phyloP scores from a whole-genome alignment of 2,113 vertebrate species.

The Phyllopteryx taeniolatus region DNA sequence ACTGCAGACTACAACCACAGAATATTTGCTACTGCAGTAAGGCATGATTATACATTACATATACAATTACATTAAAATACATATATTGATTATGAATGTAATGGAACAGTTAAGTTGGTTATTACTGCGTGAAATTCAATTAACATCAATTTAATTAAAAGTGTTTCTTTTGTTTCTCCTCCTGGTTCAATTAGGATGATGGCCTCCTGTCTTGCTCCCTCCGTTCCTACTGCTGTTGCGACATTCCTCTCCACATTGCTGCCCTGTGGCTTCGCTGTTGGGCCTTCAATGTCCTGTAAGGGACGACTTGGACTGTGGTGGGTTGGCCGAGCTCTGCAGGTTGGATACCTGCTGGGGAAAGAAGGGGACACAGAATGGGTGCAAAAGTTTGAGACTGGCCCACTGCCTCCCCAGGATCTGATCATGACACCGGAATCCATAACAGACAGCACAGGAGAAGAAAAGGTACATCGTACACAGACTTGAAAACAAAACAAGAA shows the following conservation, averaged over 20 bases:
- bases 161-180: background rate
- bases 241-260: constrained; percentile 43
- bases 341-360: constrained; percentile 46
- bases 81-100: too few relatives aligned
- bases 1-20: background rate
- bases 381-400: background rate
- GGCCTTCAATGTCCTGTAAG: constrained; percentile 42
- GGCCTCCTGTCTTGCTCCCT: constrained; percentile 14
- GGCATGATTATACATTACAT: too few relatives aligned
- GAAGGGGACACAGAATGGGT: constrained; percentile 23
- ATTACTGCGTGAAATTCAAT: background rate
- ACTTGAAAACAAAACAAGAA: background rate
- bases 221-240: constrained; percentile 15
- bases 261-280: constrained; percentile 53
- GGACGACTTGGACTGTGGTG: constrained; percentile 61
- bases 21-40: background rate
- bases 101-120: background rate
- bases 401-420: background rate
- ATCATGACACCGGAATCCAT: background rate
- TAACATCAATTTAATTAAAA: background rate
- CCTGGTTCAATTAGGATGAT: constrained; percentile 37
- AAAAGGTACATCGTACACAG: constrained; percentile 23
- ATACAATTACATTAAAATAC: too few relatives aligned
- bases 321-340: constrained; percentile 50
- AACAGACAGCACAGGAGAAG: constrained; percentile 1